Conservation (phyloP, 2,113 vertebrate genomes). For the Carassius auratus region DNA sequence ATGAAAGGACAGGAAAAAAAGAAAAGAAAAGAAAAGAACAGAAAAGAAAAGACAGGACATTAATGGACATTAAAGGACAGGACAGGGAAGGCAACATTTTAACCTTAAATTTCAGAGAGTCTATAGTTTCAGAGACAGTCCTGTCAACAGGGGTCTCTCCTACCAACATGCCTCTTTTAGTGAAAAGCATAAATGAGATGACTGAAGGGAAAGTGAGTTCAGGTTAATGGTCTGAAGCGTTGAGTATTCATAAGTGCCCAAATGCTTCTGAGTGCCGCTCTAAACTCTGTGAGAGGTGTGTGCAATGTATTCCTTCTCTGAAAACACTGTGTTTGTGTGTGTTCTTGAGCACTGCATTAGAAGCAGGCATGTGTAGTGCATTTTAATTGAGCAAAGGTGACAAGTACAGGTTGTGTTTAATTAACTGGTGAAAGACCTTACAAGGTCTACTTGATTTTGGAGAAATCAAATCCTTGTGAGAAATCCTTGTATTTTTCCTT, state of each 20-base stretch:
- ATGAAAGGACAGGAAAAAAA: too few relatives aligned
- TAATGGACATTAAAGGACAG: background rate
- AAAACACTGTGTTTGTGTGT: background rate
- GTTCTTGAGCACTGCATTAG: background rate
- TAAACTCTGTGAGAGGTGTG: background rate
- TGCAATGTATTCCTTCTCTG: background rate
- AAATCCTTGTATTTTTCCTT: background rate
- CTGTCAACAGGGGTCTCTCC: background rate
- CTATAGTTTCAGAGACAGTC: background rate
- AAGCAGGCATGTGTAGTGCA: background rate
- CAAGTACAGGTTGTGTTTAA: constrained; percentile 5
- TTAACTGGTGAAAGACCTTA: background rate
- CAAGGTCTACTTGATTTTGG: background rate
- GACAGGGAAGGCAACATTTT: background rate
- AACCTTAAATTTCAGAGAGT: background rate
- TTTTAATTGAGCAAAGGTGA: background rate
- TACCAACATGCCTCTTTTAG: background rate
- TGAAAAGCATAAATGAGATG: background rate
- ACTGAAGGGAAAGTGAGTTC: constrained; percentile 10
- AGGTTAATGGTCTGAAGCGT: background rate
- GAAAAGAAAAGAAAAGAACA: too few relatives aligned
- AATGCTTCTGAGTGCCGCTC: background rate
- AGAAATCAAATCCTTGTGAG: too few relatives aligned
- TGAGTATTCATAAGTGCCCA: background rate
- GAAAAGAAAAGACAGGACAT: too few relatives aligned